Evolutionary conservation across 2,113 vertebrate genomes (phyloP), one percentile per base, ranked within the genome.

Genomic region (Coptodon bakossiorum): DNA sequence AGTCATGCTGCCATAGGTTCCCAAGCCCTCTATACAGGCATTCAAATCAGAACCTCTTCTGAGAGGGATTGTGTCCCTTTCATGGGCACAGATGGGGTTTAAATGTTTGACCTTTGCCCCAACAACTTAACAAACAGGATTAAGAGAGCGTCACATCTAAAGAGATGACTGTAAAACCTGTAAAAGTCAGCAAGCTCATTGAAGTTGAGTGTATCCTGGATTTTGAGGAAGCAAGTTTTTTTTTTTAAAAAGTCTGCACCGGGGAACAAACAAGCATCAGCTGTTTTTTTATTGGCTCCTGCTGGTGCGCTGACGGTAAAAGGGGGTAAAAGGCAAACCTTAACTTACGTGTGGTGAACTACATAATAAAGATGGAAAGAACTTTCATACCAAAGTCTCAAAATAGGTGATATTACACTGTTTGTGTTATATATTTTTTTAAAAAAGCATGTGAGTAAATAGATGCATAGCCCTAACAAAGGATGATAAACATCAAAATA

Each of bases 1-100:
- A 85, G 52, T 79, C 68, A 16, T 43, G 61, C 48, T 80, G 82
- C 48, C 31, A 71, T 31, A 83, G 84, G 89, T 85, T 89, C 54
- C 73, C 57, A 22, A 73, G 87, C 56, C 83, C 45, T 83, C 52
- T 73, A 8, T 34, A 52, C 57, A 82, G 48, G 80, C 66, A 89
- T 95, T 90, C 66, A 83, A 86, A 93, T 90, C 84, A 89, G 83
- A 54, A 87, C 80, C 82, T 61, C 34, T 57, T 48, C 38, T 19
- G 40, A 57, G 54, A 31, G 63, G 90, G 84, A 88, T 71, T 82
- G 31, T 17, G 90, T 9, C 43, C 78, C 83, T 10, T 68, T 68
- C 19, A 66, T 38, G 2, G 34, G 6, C 19, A 86, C 53, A 87
- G 78, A 92, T 88, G 86, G 85, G 92, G 91, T 80, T 93, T 84